These are phyloP conservation scores for Drosophila rubida DNA, from an alignment of 2,888 invertebrate genomes.

Conservation along the genomic window DNA sequence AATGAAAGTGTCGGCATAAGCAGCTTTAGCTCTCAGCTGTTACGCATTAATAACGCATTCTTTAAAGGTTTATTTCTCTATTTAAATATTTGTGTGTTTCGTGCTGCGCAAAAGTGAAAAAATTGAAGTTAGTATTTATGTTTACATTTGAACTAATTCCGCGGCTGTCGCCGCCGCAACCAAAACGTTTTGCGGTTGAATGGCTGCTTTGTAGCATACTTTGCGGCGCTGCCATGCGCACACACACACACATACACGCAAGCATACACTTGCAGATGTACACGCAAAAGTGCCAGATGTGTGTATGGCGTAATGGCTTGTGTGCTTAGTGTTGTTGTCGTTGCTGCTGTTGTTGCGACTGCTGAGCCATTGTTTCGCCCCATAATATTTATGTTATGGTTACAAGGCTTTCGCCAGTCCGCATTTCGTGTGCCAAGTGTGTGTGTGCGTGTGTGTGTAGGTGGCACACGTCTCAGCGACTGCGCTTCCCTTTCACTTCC, in stretches of 20 bases:
- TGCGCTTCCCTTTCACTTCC: slow-evolving; percentile 2
- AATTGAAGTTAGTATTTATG: slow-evolving; percentile 4
- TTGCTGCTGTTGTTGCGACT: slow-evolving; percentile 22
- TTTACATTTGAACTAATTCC: slow-evolving; percentile 48
- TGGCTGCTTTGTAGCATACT: slow-evolving; percentile 61
- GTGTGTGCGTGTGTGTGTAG: slow-evolving; percentile 15
- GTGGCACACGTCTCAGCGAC: slow-evolving; percentile 24
- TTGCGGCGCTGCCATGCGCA: slow-evolving; percentile 9
- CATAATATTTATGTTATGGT: slow-evolving; percentile 68
- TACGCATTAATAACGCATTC: not conserved
- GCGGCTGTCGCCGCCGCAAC: slow-evolving; percentile 35
- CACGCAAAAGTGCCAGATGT: slow-evolving; percentile 7
- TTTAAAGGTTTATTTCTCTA: not conserved
- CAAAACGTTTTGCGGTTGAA: slow-evolving; percentile 68
- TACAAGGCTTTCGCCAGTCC: slow-evolving; percentile 58
- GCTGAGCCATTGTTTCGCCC: slow-evolving; percentile 55
- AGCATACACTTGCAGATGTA: slow-evolving; percentile 6
- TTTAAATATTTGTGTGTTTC: not conserved
- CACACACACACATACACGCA: slow-evolving; percentile 4
- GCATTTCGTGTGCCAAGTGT: slow-evolving; percentile 49
- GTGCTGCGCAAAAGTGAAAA: not conserved
- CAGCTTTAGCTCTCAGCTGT: too few species aligned
- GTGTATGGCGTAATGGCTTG: slow-evolving; percentile 23
- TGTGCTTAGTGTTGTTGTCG: slow-evolving; percentile 20
- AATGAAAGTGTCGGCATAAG: not conserved